Base-by-base conservation (phyloP, 2,113 vertebrate species). In the Dicerorhinus sumatrensis region DNA sequence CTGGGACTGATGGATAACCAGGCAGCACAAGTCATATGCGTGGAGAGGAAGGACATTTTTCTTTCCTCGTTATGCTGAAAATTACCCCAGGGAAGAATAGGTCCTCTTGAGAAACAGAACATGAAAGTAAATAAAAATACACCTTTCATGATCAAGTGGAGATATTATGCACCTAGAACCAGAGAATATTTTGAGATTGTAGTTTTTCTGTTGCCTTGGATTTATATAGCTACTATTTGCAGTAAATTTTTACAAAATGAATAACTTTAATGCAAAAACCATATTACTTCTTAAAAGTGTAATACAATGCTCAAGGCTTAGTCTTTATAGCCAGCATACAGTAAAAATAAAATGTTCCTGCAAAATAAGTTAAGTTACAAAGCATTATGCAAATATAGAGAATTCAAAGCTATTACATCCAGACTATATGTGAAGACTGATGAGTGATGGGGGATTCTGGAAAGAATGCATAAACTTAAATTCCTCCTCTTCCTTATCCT, bases 161-260 rank as follows among this genome's bases (percentile, higher is more conserved):
- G 81, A 93, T 91, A 96, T 67, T 96, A 89, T 92, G 67, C 6
- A 97, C 14, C 33, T 83, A 88, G 75, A 97, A 96, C 18, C 36
- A 86, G 33, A 89, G 48, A 89, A 42, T 89, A 82, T 85, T 94
- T 92, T 91, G 70, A 79, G 56, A 91, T 54, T 82, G 16, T 56
- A 81, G 46, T 46, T 91, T 93, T 95, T 63, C 65, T 67, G 67
- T 73, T 96, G 39, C 31, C 29, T 86, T 79, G 23, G n/a, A 95
- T 95, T 93, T 96, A 96, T 82, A 82, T 25, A 94, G 60, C 42
- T 27, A 63, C 21, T 82, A 33, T 70, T 94, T 89, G 83, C 36
- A 94, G 42, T 97, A 96, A 76, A 42, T 89, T 93, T 96, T 94
- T 83, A 77, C 36, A 90, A 95, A 97, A 97, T 80, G 79, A 96